Evolutionary conservation across 1,140 invertebrate genomes (phyloP), one percentile per base, ranked within the genome.

Genomic region (Apolygus lucorum): DNA sequence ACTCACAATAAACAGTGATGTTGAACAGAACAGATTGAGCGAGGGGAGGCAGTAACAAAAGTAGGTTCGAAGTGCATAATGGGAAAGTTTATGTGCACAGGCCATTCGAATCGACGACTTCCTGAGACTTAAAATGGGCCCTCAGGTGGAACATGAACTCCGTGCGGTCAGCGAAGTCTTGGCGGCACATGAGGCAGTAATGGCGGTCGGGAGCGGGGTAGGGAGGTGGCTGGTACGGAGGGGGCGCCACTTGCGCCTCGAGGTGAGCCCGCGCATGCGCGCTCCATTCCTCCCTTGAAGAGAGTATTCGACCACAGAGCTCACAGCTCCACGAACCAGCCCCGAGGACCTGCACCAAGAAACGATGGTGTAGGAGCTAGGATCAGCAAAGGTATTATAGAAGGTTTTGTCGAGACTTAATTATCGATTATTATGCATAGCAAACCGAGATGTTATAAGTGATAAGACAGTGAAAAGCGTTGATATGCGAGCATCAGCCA

Each of bases 231-330:
- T 52, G 76, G 76, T n/a, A 73, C 75, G 63, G 79, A 79, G 74
- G 78, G 76, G 26, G 78, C 77, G 72, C 59, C 64, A 70, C 74
- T 67, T 76, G 76, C 42, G 72, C 68, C 22, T 85, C 84, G 69
- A 87, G 77, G 78, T 87, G 85, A 77, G 86, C 87, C 78, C 85
- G 85, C 66, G 87, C 87, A 74, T 90, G 88, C 26, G 87, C 83
- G 63, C 84, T 86, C 88, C 88, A 90, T 75, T 90, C 88, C 72
- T 90, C 88, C 73, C 88, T 81, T 1, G 83, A 87, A 1, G 84
- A 82, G 71, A 89, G 82, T 74, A 86, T 82, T 73, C 87, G 78
- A 0, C 87, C 87, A 73, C 88, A 90, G 1, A 89, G 78, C 77
- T 90, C 87, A 73, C 88, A 90, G 1, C 85, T 84, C 87, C 87